These are phyloP conservation scores for Agrilus biguttatus DNA, from an alignment of 2,888 invertebrate genomes.

Conservation along the genomic window DNA sequence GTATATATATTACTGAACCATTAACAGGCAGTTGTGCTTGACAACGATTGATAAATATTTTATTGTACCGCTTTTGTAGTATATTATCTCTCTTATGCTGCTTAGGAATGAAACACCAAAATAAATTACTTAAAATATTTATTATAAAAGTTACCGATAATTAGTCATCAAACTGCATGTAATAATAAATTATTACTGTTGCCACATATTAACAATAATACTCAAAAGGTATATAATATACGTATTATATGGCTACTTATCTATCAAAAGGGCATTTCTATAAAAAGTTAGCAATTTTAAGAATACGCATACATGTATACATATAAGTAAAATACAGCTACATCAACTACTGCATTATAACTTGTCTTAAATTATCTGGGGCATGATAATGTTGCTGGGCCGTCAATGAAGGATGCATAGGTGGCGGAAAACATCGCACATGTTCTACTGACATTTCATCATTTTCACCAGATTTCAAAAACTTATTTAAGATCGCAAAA, in stretches of 20 bases:
- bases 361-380: slow-evolving; percentile 40
- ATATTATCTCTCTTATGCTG: no score
- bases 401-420: slow-evolving; percentile 61
- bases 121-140: no score
- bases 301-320: background rate
- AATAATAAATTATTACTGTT: no score
- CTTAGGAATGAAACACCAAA: no score
- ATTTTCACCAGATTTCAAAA: slow-evolving; percentile 71
- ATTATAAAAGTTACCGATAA: no score
- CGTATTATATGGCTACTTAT: background rate
- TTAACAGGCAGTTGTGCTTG: no score
- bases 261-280: background rate
- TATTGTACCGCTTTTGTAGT: no score
- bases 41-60: no score
- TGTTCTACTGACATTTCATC: slow-evolving; percentile 86
- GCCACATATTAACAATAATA: no score
- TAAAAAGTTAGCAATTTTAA: background rate
- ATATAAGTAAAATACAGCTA: background rate
- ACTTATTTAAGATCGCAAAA: slow-evolving; percentile 88
- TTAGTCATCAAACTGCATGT: no score
- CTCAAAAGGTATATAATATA: no score
- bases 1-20: no score
- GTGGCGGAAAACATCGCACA: slow-evolving; percentile 93
- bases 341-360: slow-evolving; percentile 6
- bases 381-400: slow-evolving; percentile 41